Base-by-base conservation (phyloP, 2,113 vertebrate genomes). In the Antigone vipio region DNA sequence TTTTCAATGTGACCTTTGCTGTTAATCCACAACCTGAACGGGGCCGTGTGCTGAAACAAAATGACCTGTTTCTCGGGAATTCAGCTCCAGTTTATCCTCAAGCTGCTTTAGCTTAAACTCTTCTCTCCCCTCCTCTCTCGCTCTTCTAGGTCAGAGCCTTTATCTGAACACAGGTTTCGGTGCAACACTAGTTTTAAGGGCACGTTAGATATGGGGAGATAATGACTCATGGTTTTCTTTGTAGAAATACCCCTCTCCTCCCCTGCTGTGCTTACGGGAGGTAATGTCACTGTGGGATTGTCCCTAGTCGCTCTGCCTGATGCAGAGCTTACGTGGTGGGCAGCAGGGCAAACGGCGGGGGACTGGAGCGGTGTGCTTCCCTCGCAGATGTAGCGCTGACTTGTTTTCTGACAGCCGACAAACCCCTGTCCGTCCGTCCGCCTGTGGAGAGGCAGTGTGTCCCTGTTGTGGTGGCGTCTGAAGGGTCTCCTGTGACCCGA, bases 1-100 rank as follows among this genome's bases (percentile, higher is more conserved):
- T 81, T 94, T 76, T 96, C 90, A 95, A 81, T 80, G 93, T 96
- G 95, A 94, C 93, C 96, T 96, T 81, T 94, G 93, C 90, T 86
- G 92, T 80, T 94, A 84, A 97, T 93, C 90, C 90, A 13, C 92
- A 67, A 71, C 85, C 90, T 15, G 40, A 88, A 66, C 5, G 22
- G 82, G 92, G 95, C 95, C 30, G 6, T 42, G 85, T 24, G 40
- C 68, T 11, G 79, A 45, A 94, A 92, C 20, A 6, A 80, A 95
- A 73, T 86, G 95, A 88, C 90, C 88, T 49, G 73, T 93, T 95
- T 94, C 78, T 93, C 5, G 11, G 95, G 88, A 95, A 94, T 95
- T 92, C 67, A 64, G 94, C 87, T 91, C 87, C 38, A 74, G 17
- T 92, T 92, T 90, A 86, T 97, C 92, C 92, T 92, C 88, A 35